Evolutionary conservation across 2,888 invertebrate species (phyloP), one percentile per base, ranked within the genome.

Genomic region (Caradrina clavipalpis): DNA sequence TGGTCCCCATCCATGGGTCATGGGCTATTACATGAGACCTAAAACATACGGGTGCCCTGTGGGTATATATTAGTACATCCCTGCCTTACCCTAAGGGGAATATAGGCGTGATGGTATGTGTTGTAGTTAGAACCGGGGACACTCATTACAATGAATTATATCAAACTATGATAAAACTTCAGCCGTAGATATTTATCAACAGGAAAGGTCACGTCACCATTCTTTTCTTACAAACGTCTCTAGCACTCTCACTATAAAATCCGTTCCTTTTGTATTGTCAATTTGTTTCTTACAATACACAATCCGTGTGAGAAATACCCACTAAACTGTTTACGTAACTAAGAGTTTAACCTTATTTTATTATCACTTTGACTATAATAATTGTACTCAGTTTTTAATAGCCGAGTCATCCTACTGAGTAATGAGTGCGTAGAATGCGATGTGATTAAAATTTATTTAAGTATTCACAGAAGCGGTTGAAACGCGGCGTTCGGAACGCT

Each of bases 321-420:
- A 69, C 26, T 47, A 49, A 58, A 66, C 31, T 49, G 31, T 77
- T 63, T 55, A 81, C 47, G 56, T 81, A 81, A 81, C 58, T 42
- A 54, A 53, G 17, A 73, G 54, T 61, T 69, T 63, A 77, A 69
- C 61, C 66, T 72, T 45, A 69, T 76, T 76, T 39, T 62, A 54
- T 69, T 62, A 55, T 35, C 57, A 62, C n/a, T n/a, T 47, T 55
- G 10, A 45, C 58, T 62, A 78, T 45, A 17, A 78, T 45, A 17
- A 39, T 80, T 63, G 51, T 66, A 19, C 49, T 64, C 42, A 1
- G n/a, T 7, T 56, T 53, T 60, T 66, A 56, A 56, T 56, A 47
- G 61, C 19, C 3, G 39, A 56, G 22, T 80, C 76, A 78, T 76
- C 62, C 15, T 62, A 26, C 15, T 49, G 19, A 55, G 53, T 63